These are phyloP conservation scores for Drosophila ambigua DNA, from an alignment of 1,140 invertebrate genomes.

Conservation along the genomic window DNA sequence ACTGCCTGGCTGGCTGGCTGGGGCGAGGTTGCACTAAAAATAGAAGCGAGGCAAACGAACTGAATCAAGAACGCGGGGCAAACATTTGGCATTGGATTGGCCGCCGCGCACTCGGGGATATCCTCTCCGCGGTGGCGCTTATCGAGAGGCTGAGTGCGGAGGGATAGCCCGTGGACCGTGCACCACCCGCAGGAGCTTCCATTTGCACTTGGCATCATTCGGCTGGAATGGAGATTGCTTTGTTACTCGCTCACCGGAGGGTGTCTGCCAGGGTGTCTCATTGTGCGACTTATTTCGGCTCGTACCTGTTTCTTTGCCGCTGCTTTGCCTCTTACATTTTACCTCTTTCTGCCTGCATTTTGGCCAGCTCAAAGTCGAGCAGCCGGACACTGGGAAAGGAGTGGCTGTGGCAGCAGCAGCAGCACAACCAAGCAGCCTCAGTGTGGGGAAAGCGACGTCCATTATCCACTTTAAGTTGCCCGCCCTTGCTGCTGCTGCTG, in stretches of 20 bases:
- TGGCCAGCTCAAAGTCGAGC: no score
- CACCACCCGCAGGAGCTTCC: no score
- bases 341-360: slow-evolving; percentile 33
- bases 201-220: background rate
- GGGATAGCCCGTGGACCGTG: no score
- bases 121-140: background rate
- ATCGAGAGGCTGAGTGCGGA: no score
- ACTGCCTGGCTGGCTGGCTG: no score
- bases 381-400: slow-evolving; percentile 11
- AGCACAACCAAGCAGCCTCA: background rate
- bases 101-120: background rate
- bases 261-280: slow-evolving; percentile 32
- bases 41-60: slow-evolving; percentile 54
- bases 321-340: slow-evolving; percentile 6
- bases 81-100: slow-evolving; percentile 26
- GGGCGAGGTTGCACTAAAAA: slow-evolving; percentile 35
- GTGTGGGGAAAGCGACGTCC: slow-evolving; percentile 50
- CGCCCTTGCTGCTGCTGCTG: slow-evolving; percentile 35
- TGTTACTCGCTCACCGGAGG: no score
- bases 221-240: no score
- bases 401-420: background rate
- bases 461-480: slow-evolving; percentile 80
- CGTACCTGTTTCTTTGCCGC: slow-evolving; percentile 32
- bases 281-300: slow-evolving; percentile 42
- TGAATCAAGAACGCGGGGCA: slow-evolving; percentile 34